Evolutionary conservation across 2,888 invertebrate genomes (phyloP).

Genomic region (Tetanocera ferruginea): DNA sequence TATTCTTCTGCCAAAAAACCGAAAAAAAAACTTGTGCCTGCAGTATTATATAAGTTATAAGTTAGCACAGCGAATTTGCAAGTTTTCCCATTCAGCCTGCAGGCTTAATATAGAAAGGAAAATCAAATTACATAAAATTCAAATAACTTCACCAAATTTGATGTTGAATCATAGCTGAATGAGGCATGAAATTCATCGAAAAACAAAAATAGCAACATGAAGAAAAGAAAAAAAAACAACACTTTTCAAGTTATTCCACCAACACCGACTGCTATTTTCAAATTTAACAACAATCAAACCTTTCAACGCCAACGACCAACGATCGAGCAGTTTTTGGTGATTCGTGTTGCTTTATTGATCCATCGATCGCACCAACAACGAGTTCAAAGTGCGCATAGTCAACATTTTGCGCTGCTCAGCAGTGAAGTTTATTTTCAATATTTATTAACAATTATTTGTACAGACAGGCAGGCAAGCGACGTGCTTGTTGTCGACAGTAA

Average conservation of each 20-base stretch:
- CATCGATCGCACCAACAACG: constrained; percentile 10
- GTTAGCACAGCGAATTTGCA: neutral
- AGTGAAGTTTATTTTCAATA: neutral
- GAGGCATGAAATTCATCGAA: neutral
- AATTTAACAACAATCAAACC: neutral
- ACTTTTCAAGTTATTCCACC: neutral
- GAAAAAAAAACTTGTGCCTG: too few relatives aligned
- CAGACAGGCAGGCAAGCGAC: neutral
- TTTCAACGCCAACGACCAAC: neutral
- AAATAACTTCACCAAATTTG: constrained; percentile 1
- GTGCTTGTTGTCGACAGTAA: neutral
- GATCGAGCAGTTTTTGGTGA: neutral
- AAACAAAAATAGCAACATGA: neutral
- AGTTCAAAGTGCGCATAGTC: constrained; percentile 17
- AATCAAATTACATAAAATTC: constrained; percentile 6
- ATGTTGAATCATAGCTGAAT: too few relatives aligned
- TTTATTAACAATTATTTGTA: constrained; percentile 14
- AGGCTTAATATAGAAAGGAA: neutral
- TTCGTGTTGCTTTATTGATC: constrained; percentile 3
- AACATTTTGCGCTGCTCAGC: neutral
- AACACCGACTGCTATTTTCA: neutral
- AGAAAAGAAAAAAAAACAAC: neutral
- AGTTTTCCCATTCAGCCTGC: neutral
- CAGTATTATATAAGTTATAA: neutral
- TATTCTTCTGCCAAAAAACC: neutral